These are phyloP conservation scores for Phyllotis vaccarum DNA, from an alignment of 2,797 vertebrate species.

Conservation along the genomic window DNA sequence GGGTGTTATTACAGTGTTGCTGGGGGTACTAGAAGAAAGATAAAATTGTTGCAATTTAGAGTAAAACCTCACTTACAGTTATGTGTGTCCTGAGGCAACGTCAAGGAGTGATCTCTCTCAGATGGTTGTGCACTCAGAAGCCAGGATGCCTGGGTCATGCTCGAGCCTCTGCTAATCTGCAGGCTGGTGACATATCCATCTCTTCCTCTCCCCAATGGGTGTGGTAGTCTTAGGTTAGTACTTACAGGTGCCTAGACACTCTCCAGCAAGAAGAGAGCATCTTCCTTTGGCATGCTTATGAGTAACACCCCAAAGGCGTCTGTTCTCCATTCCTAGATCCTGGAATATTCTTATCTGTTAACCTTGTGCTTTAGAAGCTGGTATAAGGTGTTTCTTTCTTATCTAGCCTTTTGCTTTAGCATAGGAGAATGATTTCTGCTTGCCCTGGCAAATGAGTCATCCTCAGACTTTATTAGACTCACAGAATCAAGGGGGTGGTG, in stretches of 20 bases:
- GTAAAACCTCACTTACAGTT: conserved; percentile 15
- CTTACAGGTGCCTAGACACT: background rate
- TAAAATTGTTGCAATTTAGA: conserved; percentile 41
- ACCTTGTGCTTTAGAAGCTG: background rate
- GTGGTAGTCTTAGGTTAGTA: background rate
- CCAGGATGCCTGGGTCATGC: background rate
- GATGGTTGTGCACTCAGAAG: background rate
- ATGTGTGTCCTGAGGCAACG: conserved; percentile 23
- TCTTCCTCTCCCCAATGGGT: background rate
- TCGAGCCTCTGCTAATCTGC: background rate
- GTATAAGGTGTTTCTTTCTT: background rate
- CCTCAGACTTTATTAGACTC: background rate
- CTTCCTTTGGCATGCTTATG: background rate
- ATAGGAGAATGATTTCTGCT: background rate
- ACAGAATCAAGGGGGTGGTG: background rate
- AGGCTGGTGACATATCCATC: background rate
- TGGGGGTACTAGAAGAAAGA: conserved; percentile 25
- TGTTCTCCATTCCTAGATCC: background rate
- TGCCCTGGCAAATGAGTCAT: background rate
- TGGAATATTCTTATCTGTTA: background rate
- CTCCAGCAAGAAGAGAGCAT: background rate
- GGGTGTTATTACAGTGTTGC: conserved; percentile 15
- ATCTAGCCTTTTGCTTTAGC: conserved; percentile 6
- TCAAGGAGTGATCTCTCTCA: background rate
- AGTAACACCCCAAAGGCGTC: background rate